phyloP scores from a whole-genome alignment of 2,797 vertebrate species.

The Harpagifer antarcticus region DNA sequence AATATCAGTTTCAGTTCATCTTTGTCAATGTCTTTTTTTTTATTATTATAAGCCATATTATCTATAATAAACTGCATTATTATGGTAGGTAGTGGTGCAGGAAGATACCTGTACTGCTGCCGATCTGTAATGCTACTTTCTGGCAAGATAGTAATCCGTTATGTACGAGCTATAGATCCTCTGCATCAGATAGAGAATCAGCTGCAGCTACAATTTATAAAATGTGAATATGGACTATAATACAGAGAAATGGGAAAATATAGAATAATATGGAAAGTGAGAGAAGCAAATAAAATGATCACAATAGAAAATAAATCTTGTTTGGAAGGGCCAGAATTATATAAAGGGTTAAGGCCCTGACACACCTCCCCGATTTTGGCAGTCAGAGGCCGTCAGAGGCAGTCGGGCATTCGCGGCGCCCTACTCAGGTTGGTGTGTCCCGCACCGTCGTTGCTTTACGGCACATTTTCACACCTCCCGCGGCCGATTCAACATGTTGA shows the following conservation, averaged over 20 bases:
- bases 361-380: no score
- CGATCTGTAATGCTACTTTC: neutral
- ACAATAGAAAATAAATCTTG: neutral
- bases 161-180: neutral
- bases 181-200: conserved; percentile 9
- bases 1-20: neutral
- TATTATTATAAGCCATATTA: neutral
- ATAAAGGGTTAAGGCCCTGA: no score
- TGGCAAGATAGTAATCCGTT: neutral
- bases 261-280: neutral
- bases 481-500: no score
- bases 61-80: conserved; percentile 4
- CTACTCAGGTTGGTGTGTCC: no score
- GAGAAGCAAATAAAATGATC: neutral
- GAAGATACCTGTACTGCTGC: neutral
- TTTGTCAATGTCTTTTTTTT: neutral
- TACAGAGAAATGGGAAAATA: neutral
- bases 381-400: no score
- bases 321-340: neutral
- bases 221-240: neutral
- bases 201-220: neutral
- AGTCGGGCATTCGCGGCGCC: no score
- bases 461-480: no score
- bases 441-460: no score
- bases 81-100: neutral